Evolutionary conservation across 1,140 invertebrate genomes (phyloP), one percentile per base, ranked within the genome.

Genomic region (Oreohelix idahoensis): DNA sequence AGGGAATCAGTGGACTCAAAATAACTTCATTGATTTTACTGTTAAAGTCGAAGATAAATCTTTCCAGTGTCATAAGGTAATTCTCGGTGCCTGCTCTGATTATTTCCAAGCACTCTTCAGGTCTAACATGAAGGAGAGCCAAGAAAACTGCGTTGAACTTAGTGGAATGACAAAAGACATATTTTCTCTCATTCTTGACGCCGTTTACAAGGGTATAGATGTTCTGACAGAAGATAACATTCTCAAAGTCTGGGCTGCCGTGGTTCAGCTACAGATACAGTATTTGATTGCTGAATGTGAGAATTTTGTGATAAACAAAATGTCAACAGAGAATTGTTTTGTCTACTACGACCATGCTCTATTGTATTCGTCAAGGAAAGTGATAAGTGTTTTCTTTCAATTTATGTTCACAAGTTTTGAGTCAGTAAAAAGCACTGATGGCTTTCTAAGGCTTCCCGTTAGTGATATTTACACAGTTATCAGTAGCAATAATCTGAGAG

Each of bases 221-320:
- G 29, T 29, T 45, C 20, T 77, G 29, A 77, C 75, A 32, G 49
- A 77, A 58, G 75, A 77, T 13, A 77, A 77, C 36, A 26, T 77
- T 26, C 17, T 58, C 4, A 45, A 77, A 4, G 75, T 77, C 2
- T 49, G 51, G 75, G 17, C 13, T 53, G 45, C 75, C 32, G 36
- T 45, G 0, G 38, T 42, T 49, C 38, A n/a, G 10, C 71, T 74
- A 26, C 38, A 49, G n/a, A 39, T 74, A 26, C 1, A 0, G 20
- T 36, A 32, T 36, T 20, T 77, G 29, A 53, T 77, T 49, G 2
- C 53, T 1, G 45, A 77, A 36, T 77, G 75, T 77, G 71, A 73
- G n/a, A n/a, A 26, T 42, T 73, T 42, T 73, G 38, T 45, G 1
- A 29, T 5, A 4, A 4, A 42, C 5, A 73, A 2, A 39, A 39